Evolutionary conservation across 2,113 vertebrate genomes (phyloP), one percentile per base, ranked within the genome.

Genomic region (Rhea americana): DNA sequence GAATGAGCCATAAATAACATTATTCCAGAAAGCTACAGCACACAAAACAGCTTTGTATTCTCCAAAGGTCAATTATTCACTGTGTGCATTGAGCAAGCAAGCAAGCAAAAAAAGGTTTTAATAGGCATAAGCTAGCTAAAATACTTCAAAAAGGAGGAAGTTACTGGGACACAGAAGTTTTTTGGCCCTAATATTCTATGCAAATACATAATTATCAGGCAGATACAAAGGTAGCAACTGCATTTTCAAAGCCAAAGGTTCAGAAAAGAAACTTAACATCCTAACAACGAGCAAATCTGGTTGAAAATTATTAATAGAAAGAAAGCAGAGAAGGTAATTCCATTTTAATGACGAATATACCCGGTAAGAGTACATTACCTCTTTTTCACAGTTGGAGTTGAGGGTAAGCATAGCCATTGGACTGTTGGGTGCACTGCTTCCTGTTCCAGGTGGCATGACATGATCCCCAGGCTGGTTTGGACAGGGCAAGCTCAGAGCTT

Each of bases 391-490:
- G 97, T 98, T 98, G 97, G 98, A 98, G 98, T 98, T 99, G 68
- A 99, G 98, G 85, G 99, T 99, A 87, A 99, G 98, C 98, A 99
- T 98, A 89, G 99, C 99, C 99, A 99, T 99, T 13, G 99, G 99
- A 96, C 99, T 99, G 98, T 99, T 99, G 96, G 99, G 99, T 10
- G 99, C 99, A 70, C 99, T 99, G 99, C 98, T 99, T 95, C 98
- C 99, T 47, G 98, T 98, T 83, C 99, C 99, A 21, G 99, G 98
- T 9, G 99, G 99, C 99, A 99, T 99, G 97, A 98, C 98, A 91
- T 99, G 99, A 81, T 99, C 99, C 25, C 98, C 97, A 24, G 98
- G 98, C 97, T 99, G 99, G 97, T 98, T 98, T 93, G 98, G 98
- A 93, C 98, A 99, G 84, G 99, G 99, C 97, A 99, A 98, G 98